Percentiles rank a stretch among this genome's conserved stretches.
These are phyloP conservation scores for Alethe diademata DNA, from an alignment of 2,113 vertebrate genomes.

Conservation along the genomic window DNA sequence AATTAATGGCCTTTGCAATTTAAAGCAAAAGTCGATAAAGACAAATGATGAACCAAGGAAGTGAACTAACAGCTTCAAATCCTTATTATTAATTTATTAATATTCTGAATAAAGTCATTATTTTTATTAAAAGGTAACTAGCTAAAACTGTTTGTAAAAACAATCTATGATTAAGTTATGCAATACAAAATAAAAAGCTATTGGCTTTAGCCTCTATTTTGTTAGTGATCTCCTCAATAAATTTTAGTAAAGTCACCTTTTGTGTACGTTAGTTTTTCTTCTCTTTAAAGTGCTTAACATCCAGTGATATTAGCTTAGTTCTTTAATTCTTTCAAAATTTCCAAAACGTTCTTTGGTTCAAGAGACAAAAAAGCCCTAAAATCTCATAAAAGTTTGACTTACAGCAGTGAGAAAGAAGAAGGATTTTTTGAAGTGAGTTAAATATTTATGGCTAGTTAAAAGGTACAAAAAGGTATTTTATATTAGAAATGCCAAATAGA, in stretches of 20 bases:
- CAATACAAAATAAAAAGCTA: neutral
- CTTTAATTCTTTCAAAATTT: neutral
- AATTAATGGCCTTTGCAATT: neutral
- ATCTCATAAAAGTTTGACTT: neutral
- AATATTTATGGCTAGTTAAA: neutral
- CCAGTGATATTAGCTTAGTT: neutral
- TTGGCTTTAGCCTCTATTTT: neutral
- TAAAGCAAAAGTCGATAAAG: neutral
- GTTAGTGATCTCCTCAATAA: neutral
- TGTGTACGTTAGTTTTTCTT: neutral
- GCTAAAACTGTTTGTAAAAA: neutral
- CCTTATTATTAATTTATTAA: neutral
- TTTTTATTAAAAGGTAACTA: neutral
- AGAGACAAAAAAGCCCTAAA: neutral
- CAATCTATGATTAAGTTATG: neutral
- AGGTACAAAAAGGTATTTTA: neutral
- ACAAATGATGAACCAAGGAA: neutral
- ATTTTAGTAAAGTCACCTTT: neutral
- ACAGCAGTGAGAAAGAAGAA: neutral
- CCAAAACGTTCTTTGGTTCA: neutral
- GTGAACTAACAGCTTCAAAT: neutral
- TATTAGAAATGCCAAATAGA: neutral
- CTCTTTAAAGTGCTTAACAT: neutral
- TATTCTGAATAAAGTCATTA: neutral
- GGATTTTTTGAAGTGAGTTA: neutral